phyloP scores from a whole-genome alignment of 2,797 vertebrate genomes.

The Intellagama lesueurii region DNA sequence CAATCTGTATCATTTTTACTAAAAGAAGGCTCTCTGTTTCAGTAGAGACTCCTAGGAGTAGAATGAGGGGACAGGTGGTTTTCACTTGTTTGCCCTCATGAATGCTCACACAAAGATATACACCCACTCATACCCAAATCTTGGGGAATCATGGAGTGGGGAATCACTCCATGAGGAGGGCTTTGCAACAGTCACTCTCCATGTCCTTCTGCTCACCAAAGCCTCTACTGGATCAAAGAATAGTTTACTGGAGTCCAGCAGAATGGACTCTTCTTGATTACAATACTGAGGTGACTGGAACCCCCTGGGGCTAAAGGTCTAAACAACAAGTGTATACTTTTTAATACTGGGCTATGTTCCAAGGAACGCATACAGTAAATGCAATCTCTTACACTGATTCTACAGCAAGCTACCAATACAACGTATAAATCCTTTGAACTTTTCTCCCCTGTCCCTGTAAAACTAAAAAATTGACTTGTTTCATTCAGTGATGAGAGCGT shows the following conservation, averaged over 20 bases:
- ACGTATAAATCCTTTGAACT: constrained; percentile 18
- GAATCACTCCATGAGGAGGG: neutral
- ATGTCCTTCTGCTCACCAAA: neutral
- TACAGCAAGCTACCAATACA: neutral
- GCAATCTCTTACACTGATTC: neutral
- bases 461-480: neutral
- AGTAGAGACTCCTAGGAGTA: neutral
- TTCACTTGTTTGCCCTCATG: neutral
- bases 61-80: neutral
- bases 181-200: neutral
- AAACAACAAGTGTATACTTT: neutral
- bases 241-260: neutral
- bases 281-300: neutral
- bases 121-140: neutral
- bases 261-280: no score
- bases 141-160: no score
- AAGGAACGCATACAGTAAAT: neutral
- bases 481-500: neutral
- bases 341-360: neutral
- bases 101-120: neutral
- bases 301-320: neutral
- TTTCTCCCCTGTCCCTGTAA: neutral
- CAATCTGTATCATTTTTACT: neutral
- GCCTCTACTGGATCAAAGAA: neutral
- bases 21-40: neutral